Evolutionary conservation across 1,140 invertebrate species (phyloP).

Genomic region (Bombus polaris): DNA sequence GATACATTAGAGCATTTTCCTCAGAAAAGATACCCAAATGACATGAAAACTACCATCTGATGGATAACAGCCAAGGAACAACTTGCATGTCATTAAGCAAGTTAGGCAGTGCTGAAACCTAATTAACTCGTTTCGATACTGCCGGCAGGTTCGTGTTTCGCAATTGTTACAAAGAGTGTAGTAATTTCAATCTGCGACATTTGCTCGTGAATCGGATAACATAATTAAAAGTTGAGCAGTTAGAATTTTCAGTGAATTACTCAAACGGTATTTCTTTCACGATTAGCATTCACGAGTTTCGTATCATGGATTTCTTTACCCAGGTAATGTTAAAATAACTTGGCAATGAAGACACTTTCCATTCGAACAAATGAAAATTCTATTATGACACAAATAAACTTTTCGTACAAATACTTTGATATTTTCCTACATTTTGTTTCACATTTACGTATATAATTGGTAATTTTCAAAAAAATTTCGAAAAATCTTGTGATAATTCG

Average conservation of each 20-base stretch:
- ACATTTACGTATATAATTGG: no score
- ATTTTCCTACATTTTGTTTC: no score
- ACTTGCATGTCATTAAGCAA: slow-evolving; percentile 33
- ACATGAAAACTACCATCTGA: slow-evolving; percentile 31
- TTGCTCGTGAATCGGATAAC: slow-evolving; percentile 33
- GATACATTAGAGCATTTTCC: neutral
- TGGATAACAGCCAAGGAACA: neutral
- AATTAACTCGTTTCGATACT: slow-evolving; percentile 62
- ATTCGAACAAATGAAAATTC: no score
- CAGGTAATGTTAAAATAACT: no score
- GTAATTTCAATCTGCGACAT: slow-evolving; percentile 53
- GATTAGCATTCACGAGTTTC: neutral
- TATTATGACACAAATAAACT: no score
- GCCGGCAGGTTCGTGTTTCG: slow-evolving; percentile 20
- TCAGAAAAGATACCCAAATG: neutral
- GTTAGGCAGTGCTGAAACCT: slow-evolving; percentile 43
- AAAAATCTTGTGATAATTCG: no score
- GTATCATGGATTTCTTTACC: neutral
- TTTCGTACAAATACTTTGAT: no score
- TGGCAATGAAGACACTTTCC: no score
- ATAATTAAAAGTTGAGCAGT: slow-evolving; percentile 44
- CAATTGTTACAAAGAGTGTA: slow-evolving; percentile 41
- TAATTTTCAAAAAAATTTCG: no score
- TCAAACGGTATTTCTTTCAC: neutral
- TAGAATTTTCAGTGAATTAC: slow-evolving; percentile 33